Conservation (phyloP, 2,797 vertebrate genomes). For the Pteropus rufus region DNA sequence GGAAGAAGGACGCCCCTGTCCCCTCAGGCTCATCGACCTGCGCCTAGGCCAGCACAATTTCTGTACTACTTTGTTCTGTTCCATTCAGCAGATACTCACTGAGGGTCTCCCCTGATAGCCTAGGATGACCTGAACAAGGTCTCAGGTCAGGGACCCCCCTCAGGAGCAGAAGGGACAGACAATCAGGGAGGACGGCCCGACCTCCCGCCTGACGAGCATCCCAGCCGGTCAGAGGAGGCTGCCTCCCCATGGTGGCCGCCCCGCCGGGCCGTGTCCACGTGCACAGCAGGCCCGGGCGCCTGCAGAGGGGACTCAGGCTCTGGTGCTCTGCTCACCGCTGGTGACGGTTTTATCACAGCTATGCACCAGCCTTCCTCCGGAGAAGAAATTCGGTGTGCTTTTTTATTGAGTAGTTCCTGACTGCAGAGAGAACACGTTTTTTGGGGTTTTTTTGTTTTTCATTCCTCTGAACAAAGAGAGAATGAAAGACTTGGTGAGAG, state of each 20-base stretch:
- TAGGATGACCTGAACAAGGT: neutral
- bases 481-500: neutral
- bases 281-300: neutral
- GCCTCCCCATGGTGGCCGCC: neutral
- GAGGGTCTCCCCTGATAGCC: neutral
- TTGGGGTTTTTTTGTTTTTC: no score
- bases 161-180: neutral
- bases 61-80: rapidly evolving
- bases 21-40: neutral
- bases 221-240: neutral
- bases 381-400: neutral
- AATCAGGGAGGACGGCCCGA: no score
- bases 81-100: neutral
- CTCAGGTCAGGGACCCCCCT: neutral
- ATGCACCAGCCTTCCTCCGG: neutral
- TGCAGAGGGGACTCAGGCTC: rapidly evolving
- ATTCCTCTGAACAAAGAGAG: neutral
- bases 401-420: neutral
- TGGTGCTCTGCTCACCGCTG: neutral
- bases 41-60: neutral
- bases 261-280: rapidly evolving
- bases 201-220: neutral
- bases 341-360: no score
- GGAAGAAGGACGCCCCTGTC: neutral
- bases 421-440: neutral